Percentiles rank a stretch among this genome's conserved stretches.
Conservation (phyloP, 2,113 vertebrate genomes). For the Syngnathus typhle region DNA sequence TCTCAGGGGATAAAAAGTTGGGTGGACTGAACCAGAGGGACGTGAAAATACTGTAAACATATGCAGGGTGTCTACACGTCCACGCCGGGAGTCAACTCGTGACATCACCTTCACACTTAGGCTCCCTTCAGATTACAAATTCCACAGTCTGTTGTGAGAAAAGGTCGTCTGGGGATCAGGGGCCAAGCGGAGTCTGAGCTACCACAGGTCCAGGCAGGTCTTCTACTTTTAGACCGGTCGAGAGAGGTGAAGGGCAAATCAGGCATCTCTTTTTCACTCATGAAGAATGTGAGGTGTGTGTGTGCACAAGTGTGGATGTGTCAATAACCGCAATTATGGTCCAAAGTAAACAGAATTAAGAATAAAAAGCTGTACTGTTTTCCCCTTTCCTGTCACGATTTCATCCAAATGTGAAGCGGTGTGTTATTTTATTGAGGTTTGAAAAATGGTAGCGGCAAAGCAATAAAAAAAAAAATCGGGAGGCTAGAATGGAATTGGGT, state of each 20-base stretch:
- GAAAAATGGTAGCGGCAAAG: background rate
- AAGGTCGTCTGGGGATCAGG: conserved; percentile 57
- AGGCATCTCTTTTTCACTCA: conserved; percentile 14
- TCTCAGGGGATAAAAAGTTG: conserved; percentile 14
- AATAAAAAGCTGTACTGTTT: conserved; percentile 34
- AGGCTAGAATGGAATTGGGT: background rate
- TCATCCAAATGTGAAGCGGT: conserved; percentile 2
- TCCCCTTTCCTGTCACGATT: conserved; percentile 21
- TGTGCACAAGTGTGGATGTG: conserved; percentile 17
- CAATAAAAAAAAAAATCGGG: background rate
- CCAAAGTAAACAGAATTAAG: conserved; percentile 44
- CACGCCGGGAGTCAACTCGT: conserved; percentile 16
- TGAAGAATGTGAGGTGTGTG: conserved; percentile 10
- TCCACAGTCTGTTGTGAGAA: conserved; percentile 60
- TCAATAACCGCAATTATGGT: conserved; percentile 21
- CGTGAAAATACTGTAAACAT: conserved; percentile 22
- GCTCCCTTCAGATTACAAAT: conserved; percentile 32
- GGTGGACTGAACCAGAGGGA: conserved; percentile 8
- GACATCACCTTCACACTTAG: conserved; percentile 48
- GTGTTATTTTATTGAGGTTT: background rate
- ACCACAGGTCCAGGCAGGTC: conserved; percentile 4
- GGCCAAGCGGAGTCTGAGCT: conserved; percentile 44
- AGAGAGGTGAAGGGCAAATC: conserved; percentile 14
- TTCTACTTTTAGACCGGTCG: conserved; percentile 2
- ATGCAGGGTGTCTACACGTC: conserved; percentile 12